A percentile compares a stretch with the other conserved stretches of the same genome.
Conservation (phyloP, 2,888 invertebrate species). For the Spialia ferax region DNA sequence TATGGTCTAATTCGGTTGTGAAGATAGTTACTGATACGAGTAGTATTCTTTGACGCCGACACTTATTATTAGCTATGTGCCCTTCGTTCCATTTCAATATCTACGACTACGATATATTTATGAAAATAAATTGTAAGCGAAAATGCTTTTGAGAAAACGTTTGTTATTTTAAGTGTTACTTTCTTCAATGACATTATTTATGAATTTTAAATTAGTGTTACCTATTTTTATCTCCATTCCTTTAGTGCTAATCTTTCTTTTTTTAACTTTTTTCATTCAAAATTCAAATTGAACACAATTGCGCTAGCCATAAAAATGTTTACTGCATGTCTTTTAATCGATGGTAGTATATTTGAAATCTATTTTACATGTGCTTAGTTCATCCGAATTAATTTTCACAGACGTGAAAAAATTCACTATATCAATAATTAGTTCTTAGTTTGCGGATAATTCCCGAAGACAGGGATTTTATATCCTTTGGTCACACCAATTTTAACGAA, state of each 20-base stretch:
- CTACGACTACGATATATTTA: neutral
- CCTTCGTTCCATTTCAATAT: constrained; percentile 30
- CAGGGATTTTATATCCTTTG: too few relatives aligned
- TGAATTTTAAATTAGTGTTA: too few relatives aligned
- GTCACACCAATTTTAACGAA: too few relatives aligned
- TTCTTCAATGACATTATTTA: neutral
- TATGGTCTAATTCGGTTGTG: constrained; percentile 28
- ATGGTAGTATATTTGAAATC: too few relatives aligned
- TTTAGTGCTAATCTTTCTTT: too few relatives aligned
- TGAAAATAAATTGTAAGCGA: constrained; percentile 1
- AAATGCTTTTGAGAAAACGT: neutral
- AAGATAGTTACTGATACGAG: constrained; percentile 14
- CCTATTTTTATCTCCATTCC: too few relatives aligned
- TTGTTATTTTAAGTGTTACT: neutral
- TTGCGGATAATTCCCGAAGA: too few relatives aligned
- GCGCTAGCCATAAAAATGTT: neutral
- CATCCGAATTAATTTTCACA: too few relatives aligned
- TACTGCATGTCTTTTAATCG: neutral
- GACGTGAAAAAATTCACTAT: too few relatives aligned
- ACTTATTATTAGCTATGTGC: constrained; percentile 28
- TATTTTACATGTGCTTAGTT: too few relatives aligned
- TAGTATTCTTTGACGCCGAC: constrained; percentile 27
- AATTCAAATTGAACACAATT: neutral
- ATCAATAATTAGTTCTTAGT: too few relatives aligned
- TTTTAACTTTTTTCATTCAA: neutral